phyloP scores from a whole-genome alignment of 2,797 vertebrate genomes.

The Gephyroberyx darwinii region DNA sequence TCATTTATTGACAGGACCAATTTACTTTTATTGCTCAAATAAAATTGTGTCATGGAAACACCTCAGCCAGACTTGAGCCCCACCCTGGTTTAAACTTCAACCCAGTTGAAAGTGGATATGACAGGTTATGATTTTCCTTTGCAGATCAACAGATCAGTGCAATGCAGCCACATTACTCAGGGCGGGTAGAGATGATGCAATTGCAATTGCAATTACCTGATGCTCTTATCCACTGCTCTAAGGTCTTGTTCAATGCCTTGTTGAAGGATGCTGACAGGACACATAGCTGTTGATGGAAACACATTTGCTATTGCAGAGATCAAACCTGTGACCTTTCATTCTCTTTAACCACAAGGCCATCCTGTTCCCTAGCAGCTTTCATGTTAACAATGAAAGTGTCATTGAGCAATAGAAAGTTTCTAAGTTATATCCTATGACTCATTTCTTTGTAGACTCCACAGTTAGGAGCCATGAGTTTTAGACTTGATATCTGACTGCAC shows the following conservation, averaged over 20 bases:
- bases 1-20: not conserved
- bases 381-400: not conserved
- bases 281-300: too few species aligned
- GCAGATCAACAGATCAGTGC: not conserved
- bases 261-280: not conserved
- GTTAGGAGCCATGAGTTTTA: not conserved
- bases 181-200: not conserved
- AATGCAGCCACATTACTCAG: not conserved
- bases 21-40: constrained; percentile 11
- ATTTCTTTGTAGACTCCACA: not conserved
- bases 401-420: not conserved
- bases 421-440: not conserved
- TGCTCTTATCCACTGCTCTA: too few species aligned
- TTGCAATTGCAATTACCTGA: not conserved
- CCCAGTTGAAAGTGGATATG: not conserved
- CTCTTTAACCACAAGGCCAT: too few species aligned
- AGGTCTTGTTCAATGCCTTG: not conserved
- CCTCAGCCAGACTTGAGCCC: not conserved
- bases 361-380: not conserved
- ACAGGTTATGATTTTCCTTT: not conserved
- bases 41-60: constrained; percentile 17
- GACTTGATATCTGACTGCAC: constrained; percentile 23
- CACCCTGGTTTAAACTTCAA: not conserved
- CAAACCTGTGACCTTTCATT: too few species aligned
- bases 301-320: too few species aligned